phyloP scores from a whole-genome alignment of 2,888 invertebrate species.

The Fabriciana adippe region DNA sequence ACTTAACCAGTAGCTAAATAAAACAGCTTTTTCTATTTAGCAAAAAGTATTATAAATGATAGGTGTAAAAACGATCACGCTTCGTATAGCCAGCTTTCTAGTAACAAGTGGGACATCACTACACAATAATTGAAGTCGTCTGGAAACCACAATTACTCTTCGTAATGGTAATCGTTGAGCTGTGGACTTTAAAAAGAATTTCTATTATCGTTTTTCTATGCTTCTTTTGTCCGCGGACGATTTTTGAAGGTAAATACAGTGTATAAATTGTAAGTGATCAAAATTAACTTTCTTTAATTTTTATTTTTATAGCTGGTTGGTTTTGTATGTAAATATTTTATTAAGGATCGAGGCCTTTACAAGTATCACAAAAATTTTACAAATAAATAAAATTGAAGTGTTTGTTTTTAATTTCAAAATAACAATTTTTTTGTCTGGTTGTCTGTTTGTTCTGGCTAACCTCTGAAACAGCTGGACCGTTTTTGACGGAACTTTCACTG shows the following conservation, averaged over 20 bases:
- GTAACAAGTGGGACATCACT: conserved; percentile 52
- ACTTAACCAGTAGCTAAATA: conserved; percentile 33
- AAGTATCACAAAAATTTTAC: too few relatives aligned
- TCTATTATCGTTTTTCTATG: conserved; percentile 26
- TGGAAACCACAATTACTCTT: conserved; percentile 55
- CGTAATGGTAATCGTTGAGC: conserved; percentile 37
- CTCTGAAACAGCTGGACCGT: too few relatives aligned
- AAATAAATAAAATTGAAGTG: too few relatives aligned
- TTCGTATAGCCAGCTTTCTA: conserved; percentile 60
- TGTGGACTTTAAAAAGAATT: conserved; percentile 25
- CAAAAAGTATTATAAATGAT: conserved; percentile 46
- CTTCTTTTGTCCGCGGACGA: conserved; percentile 11
- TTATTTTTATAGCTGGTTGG: conserved; percentile 6
- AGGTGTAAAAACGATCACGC: conserved; percentile 50
- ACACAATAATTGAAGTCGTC: conserved; percentile 66
- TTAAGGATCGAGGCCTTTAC: too few relatives aligned
- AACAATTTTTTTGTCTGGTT: too few relatives aligned
- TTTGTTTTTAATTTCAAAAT: too few relatives aligned
- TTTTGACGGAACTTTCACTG: too few relatives aligned
- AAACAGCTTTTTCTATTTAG: conserved; percentile 40
- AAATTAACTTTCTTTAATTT: conserved; percentile 15
- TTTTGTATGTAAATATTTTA: background rate
- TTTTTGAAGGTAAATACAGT: conserved; percentile 12
- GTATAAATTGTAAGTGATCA: background rate
- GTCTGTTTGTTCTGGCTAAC: too few relatives aligned